These are phyloP conservation scores for Ornithorhynchus anatinus DNA, from an alignment of 2,113 vertebrate species.

Conservation along the genomic window DNA sequence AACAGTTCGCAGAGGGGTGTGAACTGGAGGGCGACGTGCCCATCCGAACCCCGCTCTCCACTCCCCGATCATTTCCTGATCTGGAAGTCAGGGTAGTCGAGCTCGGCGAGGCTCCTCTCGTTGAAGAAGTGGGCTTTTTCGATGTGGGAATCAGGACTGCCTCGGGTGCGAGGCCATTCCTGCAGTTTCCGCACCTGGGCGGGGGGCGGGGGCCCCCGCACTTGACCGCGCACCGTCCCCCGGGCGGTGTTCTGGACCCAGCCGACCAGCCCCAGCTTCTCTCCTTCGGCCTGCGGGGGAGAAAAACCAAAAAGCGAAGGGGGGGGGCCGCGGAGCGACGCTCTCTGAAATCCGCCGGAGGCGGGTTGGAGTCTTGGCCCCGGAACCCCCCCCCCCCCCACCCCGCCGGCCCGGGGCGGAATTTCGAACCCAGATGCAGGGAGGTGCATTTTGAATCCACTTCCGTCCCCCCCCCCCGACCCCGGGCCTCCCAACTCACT, in stretches of 20 bases:
- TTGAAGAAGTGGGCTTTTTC: slow-evolving; percentile 83
- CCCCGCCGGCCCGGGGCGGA: slow-evolving; percentile 49
- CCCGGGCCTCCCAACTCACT: slow-evolving; percentile 12
- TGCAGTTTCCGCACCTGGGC: slow-evolving; percentile 83
- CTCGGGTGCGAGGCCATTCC: slow-evolving; percentile 83
- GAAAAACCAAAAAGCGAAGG: neutral
- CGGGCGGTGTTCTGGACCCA: slow-evolving; percentile 89
- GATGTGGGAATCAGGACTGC: slow-evolving; percentile 89
- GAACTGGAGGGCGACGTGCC: neutral
- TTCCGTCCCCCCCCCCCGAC: slow-evolving; percentile 6
- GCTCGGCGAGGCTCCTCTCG: slow-evolving; percentile 73
- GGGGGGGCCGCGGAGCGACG: neutral
- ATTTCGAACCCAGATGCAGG: slow-evolving; percentile 38
- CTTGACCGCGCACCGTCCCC: slow-evolving; percentile 83
- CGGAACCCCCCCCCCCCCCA: slow-evolving; percentile 44
- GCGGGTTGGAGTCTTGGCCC: slow-evolving; percentile 24
- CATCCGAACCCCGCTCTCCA: rapidly evolving
- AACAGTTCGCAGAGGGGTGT: too few species aligned
- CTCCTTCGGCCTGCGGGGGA: slow-evolving; percentile 80
- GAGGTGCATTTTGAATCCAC: neutral
- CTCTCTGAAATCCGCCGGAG: too few species aligned
- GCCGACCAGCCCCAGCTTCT: slow-evolving; percentile 87
- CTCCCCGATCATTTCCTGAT: slow-evolving; percentile 70
- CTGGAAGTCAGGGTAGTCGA: slow-evolving; percentile 83
- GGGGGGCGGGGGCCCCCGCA: slow-evolving; percentile 73